Conservation (phyloP, 2,113 vertebrate genomes). For the Cavia porcellus region DNA sequence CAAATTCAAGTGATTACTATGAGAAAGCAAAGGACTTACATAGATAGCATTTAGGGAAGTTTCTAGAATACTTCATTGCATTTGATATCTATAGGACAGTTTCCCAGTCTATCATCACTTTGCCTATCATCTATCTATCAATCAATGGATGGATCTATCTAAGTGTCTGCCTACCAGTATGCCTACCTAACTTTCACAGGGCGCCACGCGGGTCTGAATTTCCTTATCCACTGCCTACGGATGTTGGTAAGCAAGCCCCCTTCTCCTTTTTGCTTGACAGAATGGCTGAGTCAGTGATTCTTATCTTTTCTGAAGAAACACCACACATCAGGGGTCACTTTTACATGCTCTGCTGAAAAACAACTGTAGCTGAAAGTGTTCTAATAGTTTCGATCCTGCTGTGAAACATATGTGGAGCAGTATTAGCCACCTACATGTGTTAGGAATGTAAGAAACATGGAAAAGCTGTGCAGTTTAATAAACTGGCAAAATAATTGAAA, state of each 20-base stretch:
- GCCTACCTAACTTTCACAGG: not conserved
- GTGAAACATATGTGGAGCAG: conserved; percentile 87
- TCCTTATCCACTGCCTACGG: conserved; percentile 17
- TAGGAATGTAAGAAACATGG: conserved; percentile 83
- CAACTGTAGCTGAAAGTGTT: conserved; percentile 83
- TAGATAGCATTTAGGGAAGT: not conserved
- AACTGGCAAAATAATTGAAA: conserved; percentile 87
- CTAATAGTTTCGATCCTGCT: conserved; percentile 86
- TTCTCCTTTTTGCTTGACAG: not conserved
- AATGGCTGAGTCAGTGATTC: conserved; percentile 78
- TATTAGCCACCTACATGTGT: conserved; percentile 88
- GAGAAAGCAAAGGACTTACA: not conserved
- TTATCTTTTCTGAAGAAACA: conserved; percentile 79
- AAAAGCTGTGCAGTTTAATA: conserved; percentile 80
- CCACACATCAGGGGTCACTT: conserved; percentile 85
- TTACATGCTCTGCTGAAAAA: conserved; percentile 86
- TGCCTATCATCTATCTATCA: not conserved
- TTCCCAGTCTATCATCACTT: not conserved
- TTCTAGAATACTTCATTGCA: not conserved
- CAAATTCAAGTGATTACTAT: not conserved
- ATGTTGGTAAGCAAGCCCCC: conserved; percentile 50
- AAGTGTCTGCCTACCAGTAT: no score
- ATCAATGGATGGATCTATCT: not conserved
- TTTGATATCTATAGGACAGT: not conserved
- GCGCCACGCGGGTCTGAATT: conserved; percentile 3